Evolutionary conservation across 2,888 invertebrate genomes (phyloP).

Genomic region (Himalopsyche japonica): DNA sequence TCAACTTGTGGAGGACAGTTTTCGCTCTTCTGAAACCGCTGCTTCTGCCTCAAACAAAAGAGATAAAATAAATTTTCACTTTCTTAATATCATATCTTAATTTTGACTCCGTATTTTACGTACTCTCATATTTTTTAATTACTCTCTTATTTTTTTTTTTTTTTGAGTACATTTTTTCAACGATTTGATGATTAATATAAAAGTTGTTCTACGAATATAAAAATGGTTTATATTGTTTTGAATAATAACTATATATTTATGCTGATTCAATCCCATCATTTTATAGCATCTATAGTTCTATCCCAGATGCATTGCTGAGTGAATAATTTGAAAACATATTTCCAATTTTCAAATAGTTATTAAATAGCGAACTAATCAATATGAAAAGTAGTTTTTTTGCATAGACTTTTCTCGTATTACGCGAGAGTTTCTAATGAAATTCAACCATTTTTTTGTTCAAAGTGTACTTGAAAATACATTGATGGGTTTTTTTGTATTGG

Average conservation of each 20-base stretch:
- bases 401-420: neutral
- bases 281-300: too few relatives aligned
- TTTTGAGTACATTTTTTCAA: too few relatives aligned
- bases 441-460: neutral
- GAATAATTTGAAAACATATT: neutral
- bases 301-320: too few relatives aligned
- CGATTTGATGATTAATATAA: too few relatives aligned
- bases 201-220: too few relatives aligned
- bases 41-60: neutral
- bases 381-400: neutral
- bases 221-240: too few relatives aligned
- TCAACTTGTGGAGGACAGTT: neutral
- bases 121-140: neutral
- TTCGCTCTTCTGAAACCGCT: neutral
- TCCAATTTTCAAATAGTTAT: neutral
- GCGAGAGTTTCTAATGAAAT: neutral
- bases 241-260: too few relatives aligned
- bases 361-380: neutral
- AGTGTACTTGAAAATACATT: neutral
- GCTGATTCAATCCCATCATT: too few relatives aligned
- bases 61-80: neutral
- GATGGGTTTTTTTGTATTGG: neutral
- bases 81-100: neutral
- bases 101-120: neutral
- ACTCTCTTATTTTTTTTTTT: too few relatives aligned